Evolutionary conservation across 2,797 vertebrate species (phyloP).

Genomic region (Rhynchotus rufescens): DNA sequence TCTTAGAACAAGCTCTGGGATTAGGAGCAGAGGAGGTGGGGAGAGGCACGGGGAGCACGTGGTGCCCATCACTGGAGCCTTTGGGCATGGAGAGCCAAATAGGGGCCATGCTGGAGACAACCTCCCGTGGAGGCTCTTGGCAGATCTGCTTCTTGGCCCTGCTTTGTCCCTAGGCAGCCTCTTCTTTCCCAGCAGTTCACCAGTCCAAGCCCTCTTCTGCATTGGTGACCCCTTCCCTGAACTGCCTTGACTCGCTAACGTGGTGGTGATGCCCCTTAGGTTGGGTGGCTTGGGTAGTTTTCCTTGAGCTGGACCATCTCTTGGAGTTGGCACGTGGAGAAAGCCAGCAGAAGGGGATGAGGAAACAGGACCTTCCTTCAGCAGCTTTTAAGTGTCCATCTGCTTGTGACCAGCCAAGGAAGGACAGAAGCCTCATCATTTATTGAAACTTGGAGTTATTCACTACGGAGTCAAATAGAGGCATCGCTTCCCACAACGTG

Average conservation of each 20-base stretch:
- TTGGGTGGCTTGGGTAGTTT: not conserved
- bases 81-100: not conserved
- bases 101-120: not conserved
- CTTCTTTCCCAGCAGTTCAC: not conserved
- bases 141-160: not conserved
- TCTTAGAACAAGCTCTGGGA: not conserved
- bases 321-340: accelerated
- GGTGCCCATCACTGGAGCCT: not conserved
- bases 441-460: not conserved
- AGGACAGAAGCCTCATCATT: not conserved
- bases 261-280: not conserved
- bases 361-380: not conserved
- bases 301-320: not conserved
- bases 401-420: not conserved
- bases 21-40: not conserved
- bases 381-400: not conserved
- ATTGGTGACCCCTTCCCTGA: not conserved
- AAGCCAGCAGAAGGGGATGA: not conserved
- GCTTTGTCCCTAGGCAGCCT: not conserved
- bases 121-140: not conserved
- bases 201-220: accelerated
- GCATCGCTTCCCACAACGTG: not conserved
- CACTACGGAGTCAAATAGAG: not conserved
- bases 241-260: not conserved
- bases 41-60: accelerated